Percentiles rank a stretch among this genome's conserved stretches.
phyloP scores from a whole-genome alignment of 2,797 vertebrate species.

The Rhincodon typus region DNA sequence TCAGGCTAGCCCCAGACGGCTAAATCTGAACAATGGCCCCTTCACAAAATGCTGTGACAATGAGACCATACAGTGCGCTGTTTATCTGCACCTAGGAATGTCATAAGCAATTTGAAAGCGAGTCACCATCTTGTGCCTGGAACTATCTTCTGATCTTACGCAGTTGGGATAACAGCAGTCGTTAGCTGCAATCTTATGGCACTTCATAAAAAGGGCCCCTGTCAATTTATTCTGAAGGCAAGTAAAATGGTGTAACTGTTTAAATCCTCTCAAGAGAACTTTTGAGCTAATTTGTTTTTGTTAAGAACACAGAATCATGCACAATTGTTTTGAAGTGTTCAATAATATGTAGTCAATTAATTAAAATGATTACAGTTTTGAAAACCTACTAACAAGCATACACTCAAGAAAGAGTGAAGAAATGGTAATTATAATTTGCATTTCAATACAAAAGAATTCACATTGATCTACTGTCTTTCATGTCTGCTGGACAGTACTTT shows the following conservation, averaged over 20 bases:
- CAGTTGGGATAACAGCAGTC: background rate
- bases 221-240: constrained; percentile 6
- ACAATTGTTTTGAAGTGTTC: background rate
- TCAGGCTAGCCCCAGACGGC: background rate
- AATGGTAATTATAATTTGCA: background rate
- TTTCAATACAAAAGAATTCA: background rate
- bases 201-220: background rate
- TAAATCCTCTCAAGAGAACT: background rate
- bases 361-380: background rate
- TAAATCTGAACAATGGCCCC: constrained; percentile 8
- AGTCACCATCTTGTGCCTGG: background rate
- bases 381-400: background rate
- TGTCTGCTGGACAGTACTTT: background rate
- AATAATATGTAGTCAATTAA: constrained; percentile 9
- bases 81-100: background rate
- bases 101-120: background rate
- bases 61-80: background rate
- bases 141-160: too few relatives aligned
- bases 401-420: background rate
- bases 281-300: background rate
- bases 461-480: too few relatives aligned
- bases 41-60: background rate
- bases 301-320: background rate
- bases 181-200: background rate
- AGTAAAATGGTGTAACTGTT: background rate